Base-by-base conservation (phyloP, 2,113 vertebrate genomes). In the Malurus cyaneus region DNA sequence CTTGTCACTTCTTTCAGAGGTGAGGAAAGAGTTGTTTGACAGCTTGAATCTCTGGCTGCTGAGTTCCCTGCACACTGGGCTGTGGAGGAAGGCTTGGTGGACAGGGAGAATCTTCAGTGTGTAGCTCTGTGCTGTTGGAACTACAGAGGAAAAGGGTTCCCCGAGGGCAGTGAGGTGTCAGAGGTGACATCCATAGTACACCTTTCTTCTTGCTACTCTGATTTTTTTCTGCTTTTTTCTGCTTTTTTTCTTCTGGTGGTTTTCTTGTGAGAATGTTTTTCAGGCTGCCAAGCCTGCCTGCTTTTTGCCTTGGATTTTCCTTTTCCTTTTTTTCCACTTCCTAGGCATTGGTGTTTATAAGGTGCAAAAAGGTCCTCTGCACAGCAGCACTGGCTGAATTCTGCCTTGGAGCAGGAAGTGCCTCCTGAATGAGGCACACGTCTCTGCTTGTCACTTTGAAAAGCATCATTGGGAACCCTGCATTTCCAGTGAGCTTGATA, bases 391-490 rank as follows among this genome's bases (percentile, higher is more conserved):
- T 31, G 52, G 10, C 46, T 80, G 61, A 59, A 29, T 60, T 90
- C 49, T 60, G 66, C 54, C 76, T 71, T 62, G 56, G 49, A 76
- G 26, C 39, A 72, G 57, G 18, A 80, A n/a, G 34, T 31, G 49
- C 59, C 59, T 81, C 42, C 81, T 46, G 69, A 1, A 1, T 34
- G 56, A 80, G 60, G 28, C 16, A 5, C 1, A 0, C 0, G 0
- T 42, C 20, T 72, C 49, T 91, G 71, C 53, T 50, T 56, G 21
- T 54, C 26, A 9, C 17, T 76, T 46, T 71, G 70, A 25, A 47
- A 70, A 54, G 65, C 13, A 12, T 46, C 24, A 9, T 1, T 74
- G 66, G 52, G 65, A 93, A 1, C 41, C 14, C 24, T 47, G 21
- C 23, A 12, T 61, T 80, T 62, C 53, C 46, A 49, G 3, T 19